Percentiles rank a stretch among this genome's conserved stretches.
These are phyloP conservation scores for Campoletis sonorensis DNA, from an alignment of 1,140 invertebrate species.

Conservation along the genomic window DNA sequence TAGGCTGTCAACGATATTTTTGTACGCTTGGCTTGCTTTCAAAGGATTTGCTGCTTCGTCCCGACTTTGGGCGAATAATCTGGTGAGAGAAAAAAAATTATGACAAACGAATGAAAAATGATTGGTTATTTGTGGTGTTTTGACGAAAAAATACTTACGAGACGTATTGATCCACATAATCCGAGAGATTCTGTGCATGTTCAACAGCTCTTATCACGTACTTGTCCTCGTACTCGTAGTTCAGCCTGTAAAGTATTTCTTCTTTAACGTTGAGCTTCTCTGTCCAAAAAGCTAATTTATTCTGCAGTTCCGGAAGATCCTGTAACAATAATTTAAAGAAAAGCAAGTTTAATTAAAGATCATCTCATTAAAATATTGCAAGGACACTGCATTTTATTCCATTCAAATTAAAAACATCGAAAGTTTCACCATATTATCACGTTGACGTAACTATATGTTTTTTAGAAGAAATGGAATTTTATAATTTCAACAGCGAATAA, in stretches of 20 bases:
- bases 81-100: conserved; percentile 62
- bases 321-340: conserved; percentile 48
- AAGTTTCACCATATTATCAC: too few relatives aligned
- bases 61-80: conserved; percentile 83
- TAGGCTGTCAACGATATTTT: conserved; percentile 85
- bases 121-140: neutral
- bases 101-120: neutral
- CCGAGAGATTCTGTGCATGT: conserved; percentile 81
- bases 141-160: conserved; percentile 68
- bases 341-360: neutral
- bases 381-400: too few relatives aligned
- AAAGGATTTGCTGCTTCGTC: conserved; percentile 83
- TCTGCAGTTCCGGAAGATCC: conserved; percentile 66
- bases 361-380: too few relatives aligned
- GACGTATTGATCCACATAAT: conserved; percentile 81
- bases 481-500: too few relatives aligned
- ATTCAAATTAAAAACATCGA: too few relatives aligned
- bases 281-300: conserved; percentile 69
- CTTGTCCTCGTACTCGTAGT: conserved; percentile 82
- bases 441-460: too few relatives aligned
- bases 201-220: conserved; percentile 82
- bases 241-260: conserved; percentile 80
- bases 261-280: conserved; percentile 78
- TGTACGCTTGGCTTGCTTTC: conserved; percentile 88
- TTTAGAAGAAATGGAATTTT: too few relatives aligned